These are phyloP conservation scores for Psilopsiagon aurifrons DNA, from an alignment of 2,113 vertebrate species.

Conservation along the genomic window DNA sequence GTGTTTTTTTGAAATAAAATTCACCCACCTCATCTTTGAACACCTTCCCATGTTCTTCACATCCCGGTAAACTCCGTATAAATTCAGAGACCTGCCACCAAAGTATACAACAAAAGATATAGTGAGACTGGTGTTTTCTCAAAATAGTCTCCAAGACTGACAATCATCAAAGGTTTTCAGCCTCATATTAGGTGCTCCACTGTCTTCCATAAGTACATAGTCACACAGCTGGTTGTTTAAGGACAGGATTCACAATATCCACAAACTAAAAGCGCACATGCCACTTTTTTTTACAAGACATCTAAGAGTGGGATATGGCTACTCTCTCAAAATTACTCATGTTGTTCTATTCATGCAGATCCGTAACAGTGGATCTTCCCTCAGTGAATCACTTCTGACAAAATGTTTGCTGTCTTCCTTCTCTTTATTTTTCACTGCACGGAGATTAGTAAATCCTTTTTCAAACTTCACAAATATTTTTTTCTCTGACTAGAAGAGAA, in stretches of 20 bases:
- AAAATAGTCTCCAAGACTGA: not conserved
- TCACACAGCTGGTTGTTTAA: not conserved
- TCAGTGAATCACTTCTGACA: not conserved
- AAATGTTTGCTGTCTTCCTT: not conserved
- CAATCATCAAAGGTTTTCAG: not conserved
- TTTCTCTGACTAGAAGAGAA: not conserved
- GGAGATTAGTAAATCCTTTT: not conserved
- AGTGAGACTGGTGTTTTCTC: not conserved
- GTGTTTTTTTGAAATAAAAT: not conserved
- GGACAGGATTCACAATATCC: not conserved
- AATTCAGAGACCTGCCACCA: conserved; percentile 83
- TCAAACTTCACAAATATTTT: not conserved
- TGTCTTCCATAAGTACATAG: not conserved
- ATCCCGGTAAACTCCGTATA: conserved; percentile 86
- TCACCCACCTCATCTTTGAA: conserved; percentile 86
- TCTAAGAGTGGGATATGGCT: not conserved
- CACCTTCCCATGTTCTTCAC: conserved; percentile 85
- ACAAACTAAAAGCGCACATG: not conserved
- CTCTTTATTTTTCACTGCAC: not conserved
- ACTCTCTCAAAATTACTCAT: not conserved
- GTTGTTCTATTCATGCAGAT: not conserved
- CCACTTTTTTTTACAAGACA: not conserved
- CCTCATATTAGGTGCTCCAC: not conserved
- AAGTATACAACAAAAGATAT: not conserved
- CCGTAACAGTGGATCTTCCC: not conserved